Base-by-base conservation (phyloP, 2,888 invertebrate genomes). In the Athalia circularis region DNA sequence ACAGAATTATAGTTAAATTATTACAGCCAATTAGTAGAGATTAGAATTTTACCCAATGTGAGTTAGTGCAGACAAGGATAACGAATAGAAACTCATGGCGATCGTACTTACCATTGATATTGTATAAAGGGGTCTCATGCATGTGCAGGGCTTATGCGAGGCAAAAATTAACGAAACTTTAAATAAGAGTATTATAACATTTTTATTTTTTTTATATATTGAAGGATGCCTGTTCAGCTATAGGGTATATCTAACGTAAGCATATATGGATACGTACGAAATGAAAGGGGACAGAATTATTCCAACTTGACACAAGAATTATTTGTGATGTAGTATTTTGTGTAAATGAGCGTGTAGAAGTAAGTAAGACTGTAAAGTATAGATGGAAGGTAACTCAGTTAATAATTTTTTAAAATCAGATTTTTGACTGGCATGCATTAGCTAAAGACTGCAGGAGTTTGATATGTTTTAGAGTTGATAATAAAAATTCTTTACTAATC, bases 81-180 rank as follows among this genome's bases (percentile, higher is more conserved):
- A 78, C 72, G 64, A 74, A 57, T 64, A 78, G 65, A 78, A 80
- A 80, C 70, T 79, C 80, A 80, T 77, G 76, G 79, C 79, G 77
- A 82, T 77, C 72, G 80, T 84, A 85, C 85, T 85, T 84, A 85
- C 85, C 85, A 79, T 80, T 57, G 75, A 62, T 62, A 61, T 78
- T 76, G 67, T 81, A 65, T 74, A 84, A 77, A 70, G 81, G 81
- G 81, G 62, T 77, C 76, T 83, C 83, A 83, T 83, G 82, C 83
- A 81, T 81, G 81, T 77, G 79, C 81, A 82, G 82, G 79, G 81
- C 80, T 82, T 79, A 45, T 76, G 79, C 72, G 72, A 54, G 77
- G 68, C 74, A 68, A 68, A 77, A 80, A 78, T 15, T 75, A 81
- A 79, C 80, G 62, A 64, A 75, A 75, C 62, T 75, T 52, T 62